phyloP scores from a whole-genome alignment of 2,888 invertebrate genomes.

The Torymus auratus region DNA sequence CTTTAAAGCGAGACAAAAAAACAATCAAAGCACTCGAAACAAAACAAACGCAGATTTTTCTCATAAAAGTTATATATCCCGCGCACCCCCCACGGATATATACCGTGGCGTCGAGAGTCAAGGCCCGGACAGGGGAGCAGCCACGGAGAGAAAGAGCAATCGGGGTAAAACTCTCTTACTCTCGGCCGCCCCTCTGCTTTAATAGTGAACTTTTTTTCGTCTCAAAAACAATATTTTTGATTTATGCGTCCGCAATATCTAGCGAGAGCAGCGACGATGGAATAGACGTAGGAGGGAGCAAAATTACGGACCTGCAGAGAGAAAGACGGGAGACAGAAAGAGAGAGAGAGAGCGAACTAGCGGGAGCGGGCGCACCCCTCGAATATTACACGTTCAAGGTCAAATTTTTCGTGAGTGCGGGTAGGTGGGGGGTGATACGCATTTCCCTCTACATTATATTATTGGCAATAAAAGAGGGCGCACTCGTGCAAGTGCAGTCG shows the following conservation, averaged over 20 bases:
- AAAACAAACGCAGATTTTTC: neutral
- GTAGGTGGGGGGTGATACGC: too few species aligned
- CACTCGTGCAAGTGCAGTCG: neutral
- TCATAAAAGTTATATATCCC: conserved; percentile 31
- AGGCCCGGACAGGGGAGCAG: neutral
- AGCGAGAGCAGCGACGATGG: conserved; percentile 13
- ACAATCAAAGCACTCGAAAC: neutral
- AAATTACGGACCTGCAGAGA: conserved; percentile 31
- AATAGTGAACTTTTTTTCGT: conserved; percentile 45
- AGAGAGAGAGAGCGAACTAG: neutral
- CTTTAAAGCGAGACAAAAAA: neutral
- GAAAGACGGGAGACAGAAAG: neutral
- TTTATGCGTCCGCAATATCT: conserved; percentile 55
- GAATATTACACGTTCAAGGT: conserved; percentile 54
- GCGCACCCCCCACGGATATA: too few species aligned
- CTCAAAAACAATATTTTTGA: conserved; percentile 56
- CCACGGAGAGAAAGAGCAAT: conserved; percentile 1
- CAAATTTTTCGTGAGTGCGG: conserved; percentile 45
- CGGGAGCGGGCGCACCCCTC: conserved; percentile 1
- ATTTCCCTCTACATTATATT: conserved; percentile 23
- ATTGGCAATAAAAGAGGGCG: conserved; percentile 44
- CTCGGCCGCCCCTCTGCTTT: conserved; percentile 6
- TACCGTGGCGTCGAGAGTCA: neutral
- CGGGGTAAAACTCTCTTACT: conserved; percentile 14
- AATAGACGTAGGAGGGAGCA: neutral